Percentiles rank a stretch among this genome's conserved stretches.
Evolutionary conservation across 2,888 invertebrate species (phyloP).

Genomic region (Diaperis boleti): DNA sequence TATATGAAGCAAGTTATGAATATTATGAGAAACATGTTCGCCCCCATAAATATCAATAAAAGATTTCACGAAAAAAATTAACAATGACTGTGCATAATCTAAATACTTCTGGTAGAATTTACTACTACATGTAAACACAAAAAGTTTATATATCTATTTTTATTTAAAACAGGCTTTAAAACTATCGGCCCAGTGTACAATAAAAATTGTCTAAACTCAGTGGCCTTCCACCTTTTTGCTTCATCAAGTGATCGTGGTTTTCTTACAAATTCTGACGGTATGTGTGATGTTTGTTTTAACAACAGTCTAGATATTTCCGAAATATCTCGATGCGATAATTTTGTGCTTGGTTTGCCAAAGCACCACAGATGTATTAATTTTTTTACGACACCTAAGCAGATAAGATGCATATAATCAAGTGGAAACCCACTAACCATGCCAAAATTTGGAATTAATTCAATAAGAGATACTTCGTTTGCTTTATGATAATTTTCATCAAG

Average conservation of each 20-base stretch:
- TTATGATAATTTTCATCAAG: background rate
- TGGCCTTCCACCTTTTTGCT: conserved; percentile 47
- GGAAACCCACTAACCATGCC: background rate
- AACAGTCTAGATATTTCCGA: background rate
- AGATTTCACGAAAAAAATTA: conserved; percentile 8
- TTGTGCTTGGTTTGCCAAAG: background rate
- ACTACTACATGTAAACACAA: conserved; percentile 1
- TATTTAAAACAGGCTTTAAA: conserved; percentile 25
- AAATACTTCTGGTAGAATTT: background rate
- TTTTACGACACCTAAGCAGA: conserved; percentile 5
- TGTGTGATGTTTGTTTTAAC: background rate
- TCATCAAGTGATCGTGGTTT: conserved; percentile 45
- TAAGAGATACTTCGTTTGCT: background rate
- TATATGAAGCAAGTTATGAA: conserved; percentile 46
- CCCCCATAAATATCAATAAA: conserved; percentile 27
- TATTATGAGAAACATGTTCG: conserved; percentile 40
- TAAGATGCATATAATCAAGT: conserved; percentile 8
- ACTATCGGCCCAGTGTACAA: conserved; percentile 50
- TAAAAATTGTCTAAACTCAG: conserved; percentile 48
- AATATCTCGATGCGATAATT: background rate
- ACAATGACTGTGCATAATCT: conserved; percentile 1
- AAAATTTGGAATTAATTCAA: background rate
- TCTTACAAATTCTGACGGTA: conserved; percentile 46
- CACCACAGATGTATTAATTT: background rate
- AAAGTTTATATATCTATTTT: background rate